Base-by-base conservation (phyloP, 1,140 invertebrate genomes). In the Acromyrmex charruanus region DNA sequence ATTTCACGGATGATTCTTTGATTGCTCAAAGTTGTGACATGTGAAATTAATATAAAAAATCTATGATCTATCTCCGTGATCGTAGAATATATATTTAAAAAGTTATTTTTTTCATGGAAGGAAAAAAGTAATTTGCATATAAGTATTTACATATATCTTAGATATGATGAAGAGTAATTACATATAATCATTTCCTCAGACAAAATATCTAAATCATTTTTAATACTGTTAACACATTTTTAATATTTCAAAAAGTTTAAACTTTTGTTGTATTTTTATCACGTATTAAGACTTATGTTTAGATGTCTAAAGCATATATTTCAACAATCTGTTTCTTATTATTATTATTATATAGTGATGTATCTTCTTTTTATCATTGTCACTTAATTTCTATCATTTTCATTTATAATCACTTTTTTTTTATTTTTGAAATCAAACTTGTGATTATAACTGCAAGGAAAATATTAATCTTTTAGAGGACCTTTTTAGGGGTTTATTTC, bases 11-110 rank as follows among this genome's bases (percentile, higher is more conserved):
- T 63, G 16, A 77, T 58, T 44, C n/a, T 75, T 28, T 53, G 39
- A 75, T 44, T 63, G 53, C 9, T 63, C 69, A 10, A 25, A 75
- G 16, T 53, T 69, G 35, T 81, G 51, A 81, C n/a, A 65, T 10
- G 16, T 35, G 66, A 39, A 58, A 53, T 69, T 68, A 31, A 68
- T 39, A 39, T 21, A 21, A 80, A 77, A 77, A 16, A 61, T 31
- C 10, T 21, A 3, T 18, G 72, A 35, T 39, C 14, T 21, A 35
- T 39, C 14, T 21, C 31, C 18, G 21, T 39, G 49, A 51, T 16
- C 9, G 4, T n/a, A 35, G 14, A 44, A 63, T n/a, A 2, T 18
- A 21, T 28, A 18, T 44, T 39, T 74, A 10, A 4, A 4, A n/a
- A 55, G 18, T n/a, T 72, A n/a, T n/a, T 55, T 55, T 55, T 55